Conservation (phyloP, 1,140 invertebrate species). For the Leptoteleia sp. region DNA sequence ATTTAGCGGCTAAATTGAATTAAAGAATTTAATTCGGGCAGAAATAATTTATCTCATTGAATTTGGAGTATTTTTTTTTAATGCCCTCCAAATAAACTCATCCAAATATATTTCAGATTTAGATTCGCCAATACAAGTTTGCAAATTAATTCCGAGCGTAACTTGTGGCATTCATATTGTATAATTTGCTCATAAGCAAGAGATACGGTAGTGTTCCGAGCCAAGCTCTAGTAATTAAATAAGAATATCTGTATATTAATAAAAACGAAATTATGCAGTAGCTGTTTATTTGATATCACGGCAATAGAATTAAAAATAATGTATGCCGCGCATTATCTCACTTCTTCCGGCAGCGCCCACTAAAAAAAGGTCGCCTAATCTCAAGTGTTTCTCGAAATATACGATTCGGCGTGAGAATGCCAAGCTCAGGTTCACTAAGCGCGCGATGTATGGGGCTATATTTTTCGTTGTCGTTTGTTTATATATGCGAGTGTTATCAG, state of each 20-base stretch:
- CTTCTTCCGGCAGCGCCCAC: conserved; percentile 1
- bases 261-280: conserved; percentile 40
- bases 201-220: conserved; percentile 44
- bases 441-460: conserved; percentile 9
- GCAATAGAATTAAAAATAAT: conserved; percentile 29
- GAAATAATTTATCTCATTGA: too few species aligned
- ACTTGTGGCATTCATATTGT: conserved; percentile 47
- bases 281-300: conserved; percentile 21
- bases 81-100: conserved; percentile 7
- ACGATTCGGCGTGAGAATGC: conserved; percentile 20
- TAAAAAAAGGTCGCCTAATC: conserved; percentile 26
- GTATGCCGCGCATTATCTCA: conserved; percentile 21
- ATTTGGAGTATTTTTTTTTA: too few species aligned
- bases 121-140: conserved; percentile 50
- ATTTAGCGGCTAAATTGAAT: too few species aligned
- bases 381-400: conserved; percentile 16
- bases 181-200: conserved; percentile 57
- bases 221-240: conserved; percentile 46
- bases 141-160: conserved; percentile 46
- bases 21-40: too few species aligned
- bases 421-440: background rate
- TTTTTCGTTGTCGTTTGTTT: conserved; percentile 14
- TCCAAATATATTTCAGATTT: conserved; percentile 40
- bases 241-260: conserved; percentile 46
- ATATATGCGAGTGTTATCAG: conserved; percentile 17